These are phyloP conservation scores for Heliothis virescens DNA, from an alignment of 1,140 invertebrate species.

Conservation along the genomic window DNA sequence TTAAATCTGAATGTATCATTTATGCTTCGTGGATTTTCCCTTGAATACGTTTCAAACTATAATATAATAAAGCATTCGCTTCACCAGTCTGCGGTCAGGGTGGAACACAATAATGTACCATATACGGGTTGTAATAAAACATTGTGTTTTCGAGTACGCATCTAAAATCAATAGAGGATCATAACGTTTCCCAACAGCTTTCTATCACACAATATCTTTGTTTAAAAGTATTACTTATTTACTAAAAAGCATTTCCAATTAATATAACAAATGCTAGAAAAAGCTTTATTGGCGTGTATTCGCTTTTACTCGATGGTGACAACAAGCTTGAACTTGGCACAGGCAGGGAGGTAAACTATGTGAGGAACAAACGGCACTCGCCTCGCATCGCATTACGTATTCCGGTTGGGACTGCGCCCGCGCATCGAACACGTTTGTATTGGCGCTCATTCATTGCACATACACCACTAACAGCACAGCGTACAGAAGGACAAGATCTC, in stretches of 20 bases:
- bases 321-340: conserved; percentile 21
- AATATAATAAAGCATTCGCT: neutral
- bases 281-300: no score
- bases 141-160: no score
- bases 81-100: neutral
- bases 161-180: no score
- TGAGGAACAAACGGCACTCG: conserved; percentile 49
- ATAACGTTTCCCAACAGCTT: no score
- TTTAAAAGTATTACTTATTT: no score
- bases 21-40: neutral
- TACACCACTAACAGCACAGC: neutral
- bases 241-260: no score
- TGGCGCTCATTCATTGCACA: conserved; percentile 35
- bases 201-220: no score
- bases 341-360: conserved; percentile 15
- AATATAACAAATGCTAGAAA: no score
- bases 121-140: no score
- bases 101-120: neutral
- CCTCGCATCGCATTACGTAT: conserved; percentile 49
- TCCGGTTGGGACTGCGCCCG: conserved; percentile 44
- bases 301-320: neutral
- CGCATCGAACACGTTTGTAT: conserved; percentile 30
- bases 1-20: no score
- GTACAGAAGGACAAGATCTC: neutral
- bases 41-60: neutral